Conservation (phyloP, 2,797 vertebrate genomes). For the Potorous gilbertii region DNA sequence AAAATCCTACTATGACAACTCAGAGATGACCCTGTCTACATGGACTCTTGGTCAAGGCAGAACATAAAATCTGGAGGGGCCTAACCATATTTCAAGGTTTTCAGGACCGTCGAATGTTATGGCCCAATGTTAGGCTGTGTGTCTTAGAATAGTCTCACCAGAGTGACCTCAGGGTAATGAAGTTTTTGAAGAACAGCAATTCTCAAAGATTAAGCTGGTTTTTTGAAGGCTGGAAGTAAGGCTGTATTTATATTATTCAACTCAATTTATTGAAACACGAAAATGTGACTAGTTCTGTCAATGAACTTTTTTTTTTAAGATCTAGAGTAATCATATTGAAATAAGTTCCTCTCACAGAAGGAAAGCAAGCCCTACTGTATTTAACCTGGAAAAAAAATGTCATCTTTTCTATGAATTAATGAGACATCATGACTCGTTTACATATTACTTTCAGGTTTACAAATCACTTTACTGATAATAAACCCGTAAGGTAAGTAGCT, state of each 20-base stretch:
- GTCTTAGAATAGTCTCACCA: neutral
- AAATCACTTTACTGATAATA: neutral
- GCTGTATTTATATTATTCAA: neutral
- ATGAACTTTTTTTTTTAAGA: neutral
- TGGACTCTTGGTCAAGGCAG: neutral
- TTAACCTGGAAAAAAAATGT: conserved; percentile 41
- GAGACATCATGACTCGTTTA: neutral
- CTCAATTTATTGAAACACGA: neutral
- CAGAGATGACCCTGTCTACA: neutral
- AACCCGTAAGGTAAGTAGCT: neutral
- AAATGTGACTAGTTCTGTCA: conserved; percentile 18
- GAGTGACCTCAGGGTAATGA: neutral
- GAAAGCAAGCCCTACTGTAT: conserved; percentile 20
- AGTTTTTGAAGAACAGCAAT: neutral
- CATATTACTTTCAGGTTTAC: neutral
- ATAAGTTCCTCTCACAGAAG: neutral
- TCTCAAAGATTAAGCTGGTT: neutral
- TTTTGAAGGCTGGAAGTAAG: neutral
- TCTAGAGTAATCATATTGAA: conserved; percentile 9
- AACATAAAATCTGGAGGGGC: neutral
- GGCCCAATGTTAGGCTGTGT: neutral
- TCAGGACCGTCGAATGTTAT: neutral
- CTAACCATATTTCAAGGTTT: neutral
- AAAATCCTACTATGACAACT: neutral
- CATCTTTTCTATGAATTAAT: neutral